Evolutionary conservation across 2,797 vertebrate genomes (phyloP).

Genomic region (Crotalus adamanteus): DNA sequence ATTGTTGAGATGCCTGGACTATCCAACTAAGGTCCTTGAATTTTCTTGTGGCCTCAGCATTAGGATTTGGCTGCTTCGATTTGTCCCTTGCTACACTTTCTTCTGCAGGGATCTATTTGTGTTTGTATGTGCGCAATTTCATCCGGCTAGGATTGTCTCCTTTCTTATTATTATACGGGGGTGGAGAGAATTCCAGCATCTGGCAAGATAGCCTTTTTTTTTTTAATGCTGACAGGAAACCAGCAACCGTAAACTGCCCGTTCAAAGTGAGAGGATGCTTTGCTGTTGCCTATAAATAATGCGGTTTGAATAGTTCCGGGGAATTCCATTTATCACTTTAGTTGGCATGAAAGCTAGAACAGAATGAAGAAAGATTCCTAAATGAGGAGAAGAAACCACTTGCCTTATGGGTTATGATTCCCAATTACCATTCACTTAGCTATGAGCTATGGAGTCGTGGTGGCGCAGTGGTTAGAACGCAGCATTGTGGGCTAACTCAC

Average conservation of each 20-base stretch:
- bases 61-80: neutral
- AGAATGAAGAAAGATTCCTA: slow-evolving; percentile 51
- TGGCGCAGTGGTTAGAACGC: too few relatives aligned
- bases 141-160: neutral
- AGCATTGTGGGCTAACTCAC: too few relatives aligned
- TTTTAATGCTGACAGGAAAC: slow-evolving; percentile 43
- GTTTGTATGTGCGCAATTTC: too few relatives aligned
- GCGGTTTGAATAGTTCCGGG: slow-evolving; percentile 39
- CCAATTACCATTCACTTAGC: slow-evolving; percentile 8
- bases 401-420: slow-evolving; percentile 53
- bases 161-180: neutral
- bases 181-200: slow-evolving; percentile 11
- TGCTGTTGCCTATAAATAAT: slow-evolving; percentile 54
- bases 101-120: neutral
- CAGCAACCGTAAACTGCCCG: slow-evolving; percentile 31
- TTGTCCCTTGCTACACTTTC: neutral
- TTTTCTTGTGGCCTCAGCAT: neutral
- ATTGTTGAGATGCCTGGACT: neutral
- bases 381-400: slow-evolving; percentile 44
- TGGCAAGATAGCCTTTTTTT: slow-evolving; percentile 39
- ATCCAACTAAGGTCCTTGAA: neutral
- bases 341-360: slow-evolving; percentile 43
- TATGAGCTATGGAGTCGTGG: too few relatives aligned
- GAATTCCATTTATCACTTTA: slow-evolving; percentile 58
- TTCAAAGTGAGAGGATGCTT: slow-evolving; percentile 38